Evolutionary conservation across 2,113 vertebrate species (phyloP).

Genomic region (Micronisus gabar): DNA sequence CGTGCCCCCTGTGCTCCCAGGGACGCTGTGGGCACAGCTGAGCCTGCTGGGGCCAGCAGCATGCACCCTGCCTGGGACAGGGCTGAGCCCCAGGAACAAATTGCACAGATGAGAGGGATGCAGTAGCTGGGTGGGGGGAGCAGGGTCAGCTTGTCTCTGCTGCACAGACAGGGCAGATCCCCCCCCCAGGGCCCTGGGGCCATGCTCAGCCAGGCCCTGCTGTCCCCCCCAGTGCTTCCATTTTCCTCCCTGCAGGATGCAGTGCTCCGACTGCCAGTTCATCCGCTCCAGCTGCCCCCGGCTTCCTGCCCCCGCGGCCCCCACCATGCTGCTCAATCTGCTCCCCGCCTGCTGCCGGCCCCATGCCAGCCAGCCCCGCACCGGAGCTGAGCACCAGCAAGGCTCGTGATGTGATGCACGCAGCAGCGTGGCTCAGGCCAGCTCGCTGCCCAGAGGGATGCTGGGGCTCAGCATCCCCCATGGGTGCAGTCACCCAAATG

Average conservation of each 20-base stretch:
- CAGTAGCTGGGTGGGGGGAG: no score
- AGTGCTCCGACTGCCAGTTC: background rate
- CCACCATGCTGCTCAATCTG: background rate
- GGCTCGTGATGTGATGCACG: accelerated
- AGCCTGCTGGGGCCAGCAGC: background rate
- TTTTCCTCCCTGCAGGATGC: background rate
- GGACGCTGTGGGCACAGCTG: background rate
- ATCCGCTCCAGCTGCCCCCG: background rate
- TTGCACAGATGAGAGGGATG: background rate
- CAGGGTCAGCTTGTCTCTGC: background rate
- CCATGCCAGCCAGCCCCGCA: accelerated
- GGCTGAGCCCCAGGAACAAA: background rate
- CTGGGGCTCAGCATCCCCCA: background rate
- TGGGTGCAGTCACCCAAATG: background rate
- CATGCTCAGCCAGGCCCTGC: accelerated
- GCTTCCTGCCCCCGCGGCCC: background rate
- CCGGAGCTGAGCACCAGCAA: background rate
- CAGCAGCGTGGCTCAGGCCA: accelerated
- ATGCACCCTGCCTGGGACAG: accelerated
- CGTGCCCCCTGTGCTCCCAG: background rate
- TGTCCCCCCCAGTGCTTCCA: accelerated
- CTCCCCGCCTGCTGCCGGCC: background rate
- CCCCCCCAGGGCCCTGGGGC: no score
- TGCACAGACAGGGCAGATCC: background rate
- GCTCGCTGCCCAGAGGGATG: background rate